phyloP scores from a whole-genome alignment of 1,140 invertebrate species.

The Sitobion miscanthi region DNA sequence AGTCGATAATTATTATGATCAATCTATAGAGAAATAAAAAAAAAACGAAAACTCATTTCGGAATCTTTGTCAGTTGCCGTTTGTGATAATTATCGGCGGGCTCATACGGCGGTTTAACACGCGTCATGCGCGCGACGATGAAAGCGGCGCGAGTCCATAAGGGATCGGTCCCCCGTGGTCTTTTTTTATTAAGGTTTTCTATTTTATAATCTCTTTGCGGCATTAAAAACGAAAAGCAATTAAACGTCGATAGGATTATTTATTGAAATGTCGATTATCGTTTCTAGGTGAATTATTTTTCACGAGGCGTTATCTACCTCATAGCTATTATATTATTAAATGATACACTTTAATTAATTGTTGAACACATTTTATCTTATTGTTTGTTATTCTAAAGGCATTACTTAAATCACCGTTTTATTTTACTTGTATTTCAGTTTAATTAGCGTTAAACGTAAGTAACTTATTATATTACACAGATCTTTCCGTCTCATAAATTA shows the following conservation, averaged over 20 bases:
- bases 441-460: neutral
- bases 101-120: neutral
- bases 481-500: neutral
- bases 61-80: neutral
- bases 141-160: neutral
- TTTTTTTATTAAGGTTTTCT: constrained; percentile 37
- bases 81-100: constrained; percentile 38
- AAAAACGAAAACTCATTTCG: constrained; percentile 48
- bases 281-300: constrained; percentile 6
- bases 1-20: neutral
- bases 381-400: neutral
- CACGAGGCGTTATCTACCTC: neutral
- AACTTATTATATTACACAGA: neutral
- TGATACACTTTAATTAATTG: neutral
- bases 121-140: constrained; percentile 14
- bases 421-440: neutral
- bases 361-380: neutral
- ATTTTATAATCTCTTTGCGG: constrained; percentile 8
- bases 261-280: constrained; percentile 25
- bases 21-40: neutral
- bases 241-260: constrained; percentile 37
- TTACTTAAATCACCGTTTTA: neutral
- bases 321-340: no score
- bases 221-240: constrained; percentile 35
- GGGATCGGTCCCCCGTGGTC: constrained; percentile 37